These are phyloP conservation scores for Tetraodon nigroviridis DNA, from an alignment of 2,113 vertebrate genomes.

Conservation along the genomic window DNA sequence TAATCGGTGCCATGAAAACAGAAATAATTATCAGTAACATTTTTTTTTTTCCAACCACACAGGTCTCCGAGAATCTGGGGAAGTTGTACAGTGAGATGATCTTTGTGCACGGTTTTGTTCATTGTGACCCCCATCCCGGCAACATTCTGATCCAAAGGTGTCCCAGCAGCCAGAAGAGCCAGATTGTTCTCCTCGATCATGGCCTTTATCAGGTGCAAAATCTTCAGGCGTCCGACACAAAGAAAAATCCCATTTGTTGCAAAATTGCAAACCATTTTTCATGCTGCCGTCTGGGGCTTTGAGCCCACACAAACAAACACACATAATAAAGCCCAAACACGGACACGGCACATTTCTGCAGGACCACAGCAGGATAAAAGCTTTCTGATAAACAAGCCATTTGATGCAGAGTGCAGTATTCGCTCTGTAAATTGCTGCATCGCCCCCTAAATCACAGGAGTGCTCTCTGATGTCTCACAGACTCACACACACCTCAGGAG, in stretches of 20 bases:
- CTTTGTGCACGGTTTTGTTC: constrained; percentile 94
- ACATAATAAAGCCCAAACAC: constrained; percentile 15
- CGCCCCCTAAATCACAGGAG: constrained; percentile 34
- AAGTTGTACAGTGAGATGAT: constrained; percentile 98
- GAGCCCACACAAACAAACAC: constrained; percentile 27
- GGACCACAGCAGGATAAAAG: constrained; percentile 62
- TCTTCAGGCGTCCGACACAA: constrained; percentile 22
- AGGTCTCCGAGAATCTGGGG: constrained; percentile 90
- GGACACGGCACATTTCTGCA: constrained; percentile 29
- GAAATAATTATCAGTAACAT: too few species aligned
- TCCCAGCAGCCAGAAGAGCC: constrained; percentile 72
- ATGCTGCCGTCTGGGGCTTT: constrained; percentile 42
- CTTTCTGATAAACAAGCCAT: constrained; percentile 72
- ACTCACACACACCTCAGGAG: constrained; percentile 6
- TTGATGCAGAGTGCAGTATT: constrained; percentile 51
- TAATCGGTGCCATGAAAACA: too few species aligned
- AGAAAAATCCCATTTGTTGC: constrained; percentile 51
- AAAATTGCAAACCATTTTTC: constrained; percentile 65
- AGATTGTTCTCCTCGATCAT: constrained; percentile 91
- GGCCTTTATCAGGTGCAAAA: constrained; percentile 91
- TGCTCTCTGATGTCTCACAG: background rate
- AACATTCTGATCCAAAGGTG: constrained; percentile 88
- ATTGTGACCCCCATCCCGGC: constrained; percentile 96
- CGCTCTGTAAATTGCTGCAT: constrained; percentile 34
- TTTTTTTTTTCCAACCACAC: constrained; percentile 5